A percentile compares a stretch with the other conserved stretches of the same genome.
Conservation (phyloP, 2,888 invertebrate species). For the Trichogramma evanescens region DNA sequence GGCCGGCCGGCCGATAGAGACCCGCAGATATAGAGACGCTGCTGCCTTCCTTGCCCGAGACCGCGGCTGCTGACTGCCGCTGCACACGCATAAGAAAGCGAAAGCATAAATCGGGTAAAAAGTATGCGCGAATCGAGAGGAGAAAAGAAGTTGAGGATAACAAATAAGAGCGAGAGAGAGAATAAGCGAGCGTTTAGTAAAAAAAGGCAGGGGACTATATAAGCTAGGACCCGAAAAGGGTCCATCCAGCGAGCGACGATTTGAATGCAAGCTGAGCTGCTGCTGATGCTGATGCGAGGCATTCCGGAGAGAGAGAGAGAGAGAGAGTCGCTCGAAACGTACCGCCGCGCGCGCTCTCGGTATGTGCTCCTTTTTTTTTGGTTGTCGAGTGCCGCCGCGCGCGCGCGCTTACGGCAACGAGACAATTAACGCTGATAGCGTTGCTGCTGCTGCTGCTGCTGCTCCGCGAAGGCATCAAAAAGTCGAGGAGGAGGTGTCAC, state of each 20-base stretch:
- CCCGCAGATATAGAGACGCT: conserved; percentile 10
- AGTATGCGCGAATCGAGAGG: neutral
- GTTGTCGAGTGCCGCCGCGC: neutral
- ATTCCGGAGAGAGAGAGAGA: too few relatives aligned
- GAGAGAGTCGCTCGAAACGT: too few relatives aligned
- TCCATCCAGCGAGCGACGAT: conserved; percentile 1
- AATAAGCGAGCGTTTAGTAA: neutral
- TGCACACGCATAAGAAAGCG: neutral
- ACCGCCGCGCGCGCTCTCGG: neutral
- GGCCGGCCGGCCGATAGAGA: conserved; percentile 19
- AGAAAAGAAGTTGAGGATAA: too few relatives aligned
- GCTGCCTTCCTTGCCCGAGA: neutral
- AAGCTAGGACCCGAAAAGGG: too few relatives aligned
- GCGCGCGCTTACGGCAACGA: neutral
- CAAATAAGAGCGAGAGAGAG: neutral
- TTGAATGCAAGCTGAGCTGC: conserved; percentile 10
- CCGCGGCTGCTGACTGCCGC: neutral
- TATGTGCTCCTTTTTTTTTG: neutral
- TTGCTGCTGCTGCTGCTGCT: neutral
- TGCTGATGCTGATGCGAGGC: too few relatives aligned
- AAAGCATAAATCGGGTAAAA: neutral
- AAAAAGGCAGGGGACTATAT: too few relatives aligned
- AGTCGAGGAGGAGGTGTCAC: neutral
- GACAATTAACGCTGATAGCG: conserved; percentile 1
- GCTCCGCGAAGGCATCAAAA: neutral